Conservation (phyloP, 2,113 vertebrate species). For the Chroicocephalus ridibundus region DNA sequence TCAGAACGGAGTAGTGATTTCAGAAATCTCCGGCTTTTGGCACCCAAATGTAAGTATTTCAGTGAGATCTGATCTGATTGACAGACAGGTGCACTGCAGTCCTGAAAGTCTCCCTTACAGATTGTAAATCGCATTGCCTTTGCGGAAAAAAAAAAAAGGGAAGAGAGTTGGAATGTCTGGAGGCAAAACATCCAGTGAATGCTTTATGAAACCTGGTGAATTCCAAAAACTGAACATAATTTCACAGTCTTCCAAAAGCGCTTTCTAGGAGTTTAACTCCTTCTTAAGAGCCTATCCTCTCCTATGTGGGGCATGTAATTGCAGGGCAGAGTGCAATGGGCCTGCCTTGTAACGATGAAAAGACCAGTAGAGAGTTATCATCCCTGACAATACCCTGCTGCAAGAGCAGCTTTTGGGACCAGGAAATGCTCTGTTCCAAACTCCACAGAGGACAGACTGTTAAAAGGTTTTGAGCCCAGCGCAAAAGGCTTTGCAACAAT, state of each 20-base stretch:
- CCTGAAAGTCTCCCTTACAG: background rate
- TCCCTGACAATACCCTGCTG: background rate
- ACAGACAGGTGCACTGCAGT: background rate
- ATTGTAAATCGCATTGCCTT: background rate
- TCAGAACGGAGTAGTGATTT: background rate
- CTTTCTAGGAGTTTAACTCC: background rate
- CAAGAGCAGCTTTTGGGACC: background rate
- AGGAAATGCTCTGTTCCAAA: background rate
- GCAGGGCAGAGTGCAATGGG: background rate
- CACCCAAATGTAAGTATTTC: background rate
- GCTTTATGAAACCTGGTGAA: background rate
- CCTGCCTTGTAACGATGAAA: accelerated
- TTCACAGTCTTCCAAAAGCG: background rate
- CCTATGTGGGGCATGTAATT: background rate
- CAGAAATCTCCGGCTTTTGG: background rate
- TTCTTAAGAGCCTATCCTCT: background rate
- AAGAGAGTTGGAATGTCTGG: background rate
- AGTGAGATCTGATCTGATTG: background rate
- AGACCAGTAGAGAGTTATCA: background rate
- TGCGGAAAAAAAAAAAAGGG: accelerated
- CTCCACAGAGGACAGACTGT: background rate
- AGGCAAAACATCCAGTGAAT: background rate
- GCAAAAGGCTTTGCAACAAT: constrained; percentile 32
- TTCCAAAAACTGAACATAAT: background rate
- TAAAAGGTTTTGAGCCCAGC: background rate